phyloP scores from a whole-genome alignment of 2,797 vertebrate species.

The Peromyscus aztecus region DNA sequence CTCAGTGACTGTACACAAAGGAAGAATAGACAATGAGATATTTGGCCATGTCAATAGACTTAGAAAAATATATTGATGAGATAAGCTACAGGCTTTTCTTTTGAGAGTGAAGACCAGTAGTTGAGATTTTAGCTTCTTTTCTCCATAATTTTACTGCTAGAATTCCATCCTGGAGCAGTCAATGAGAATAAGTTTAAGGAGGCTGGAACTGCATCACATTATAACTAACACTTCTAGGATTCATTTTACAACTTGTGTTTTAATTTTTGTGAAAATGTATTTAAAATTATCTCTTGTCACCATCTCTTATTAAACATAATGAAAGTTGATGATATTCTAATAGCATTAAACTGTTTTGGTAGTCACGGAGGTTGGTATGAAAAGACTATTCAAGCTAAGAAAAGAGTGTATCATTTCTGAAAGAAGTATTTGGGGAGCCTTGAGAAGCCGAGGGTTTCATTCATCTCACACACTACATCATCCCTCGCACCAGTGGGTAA shows the following conservation, averaged over 20 bases:
- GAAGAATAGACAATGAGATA: slow-evolving; percentile 23
- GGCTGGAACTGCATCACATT: slow-evolving; percentile 84
- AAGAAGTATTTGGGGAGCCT: slow-evolving; percentile 79
- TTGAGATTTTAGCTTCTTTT: slow-evolving; percentile 66
- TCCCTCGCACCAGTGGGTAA: slow-evolving; percentile 34
- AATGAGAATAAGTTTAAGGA: slow-evolving; percentile 80
- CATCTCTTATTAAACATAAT: slow-evolving; percentile 87
- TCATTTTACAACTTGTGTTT: slow-evolving; percentile 87
- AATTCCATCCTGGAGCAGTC: slow-evolving; percentile 67
- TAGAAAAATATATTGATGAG: slow-evolving; percentile 61
- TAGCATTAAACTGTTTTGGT: slow-evolving; percentile 85
- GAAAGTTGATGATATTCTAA: slow-evolving; percentile 86
- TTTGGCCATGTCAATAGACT: slow-evolving; percentile 40
- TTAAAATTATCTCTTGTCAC: slow-evolving; percentile 86
- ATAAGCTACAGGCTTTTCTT: slow-evolving; percentile 48
- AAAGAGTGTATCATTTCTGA: slow-evolving; percentile 80
- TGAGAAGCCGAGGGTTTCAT: slow-evolving; percentile 36
- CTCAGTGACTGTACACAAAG: not conserved
- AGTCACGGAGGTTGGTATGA: slow-evolving; percentile 76
- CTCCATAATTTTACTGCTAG: slow-evolving; percentile 57
- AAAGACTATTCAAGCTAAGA: slow-evolving; percentile 82
- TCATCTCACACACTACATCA: slow-evolving; percentile 35
- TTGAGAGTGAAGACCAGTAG: slow-evolving; percentile 49
- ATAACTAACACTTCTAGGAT: slow-evolving; percentile 84
- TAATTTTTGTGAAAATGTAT: slow-evolving; percentile 86